Evolutionary conservation across 2,113 vertebrate genomes (phyloP).

Genomic region (Nycticryphes semicollaris): DNA sequence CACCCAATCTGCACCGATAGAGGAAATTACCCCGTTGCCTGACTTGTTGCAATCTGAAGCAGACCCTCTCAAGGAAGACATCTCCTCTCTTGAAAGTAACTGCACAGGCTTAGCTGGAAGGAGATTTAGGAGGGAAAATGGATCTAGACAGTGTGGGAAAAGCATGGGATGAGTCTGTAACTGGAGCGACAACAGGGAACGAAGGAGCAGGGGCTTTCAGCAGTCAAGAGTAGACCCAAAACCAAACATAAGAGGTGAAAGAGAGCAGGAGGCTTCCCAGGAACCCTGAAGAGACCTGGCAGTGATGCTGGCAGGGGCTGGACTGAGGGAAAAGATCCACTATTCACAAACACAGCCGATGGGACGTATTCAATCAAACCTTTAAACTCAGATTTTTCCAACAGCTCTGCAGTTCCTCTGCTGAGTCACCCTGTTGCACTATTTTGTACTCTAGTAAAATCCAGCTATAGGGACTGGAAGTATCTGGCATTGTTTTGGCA

Average conservation of each 20-base stretch:
- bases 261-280: neutral
- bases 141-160: neutral
- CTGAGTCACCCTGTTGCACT: neutral
- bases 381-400: neutral
- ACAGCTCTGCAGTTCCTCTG: neutral
- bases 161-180: neutral
- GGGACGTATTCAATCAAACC: neutral
- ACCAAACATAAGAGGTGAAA: neutral
- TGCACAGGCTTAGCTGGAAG: neutral
- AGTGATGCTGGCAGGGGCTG: neutral
- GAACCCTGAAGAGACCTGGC: neutral
- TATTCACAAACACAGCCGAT: neutral
- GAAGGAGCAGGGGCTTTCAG: neutral
- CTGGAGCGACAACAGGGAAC: neutral
- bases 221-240: neutral
- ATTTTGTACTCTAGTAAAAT: neutral
- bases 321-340: neutral
- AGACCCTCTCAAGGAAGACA: neutral
- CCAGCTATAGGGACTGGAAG: neutral
- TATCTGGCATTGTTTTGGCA: neutral
- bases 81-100: neutral
- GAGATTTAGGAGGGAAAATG: neutral
- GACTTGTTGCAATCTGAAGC: neutral
- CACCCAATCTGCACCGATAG: neutral
- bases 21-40: neutral